phyloP scores from a whole-genome alignment of 2,797 vertebrate species.

The Coregonus ussuriensis region DNA sequence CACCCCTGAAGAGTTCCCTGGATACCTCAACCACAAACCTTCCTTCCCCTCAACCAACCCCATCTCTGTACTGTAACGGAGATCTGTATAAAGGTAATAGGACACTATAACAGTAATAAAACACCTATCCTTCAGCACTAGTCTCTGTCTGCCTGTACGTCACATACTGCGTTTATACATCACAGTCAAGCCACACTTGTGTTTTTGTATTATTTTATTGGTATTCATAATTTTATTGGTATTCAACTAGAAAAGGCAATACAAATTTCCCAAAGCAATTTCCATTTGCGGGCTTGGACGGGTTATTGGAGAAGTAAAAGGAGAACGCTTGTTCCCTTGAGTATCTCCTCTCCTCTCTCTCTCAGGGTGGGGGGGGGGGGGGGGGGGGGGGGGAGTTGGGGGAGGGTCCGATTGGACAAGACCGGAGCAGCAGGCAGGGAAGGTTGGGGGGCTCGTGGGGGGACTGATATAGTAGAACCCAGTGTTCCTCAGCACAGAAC shows the following conservation, averaged over 20 bases:
- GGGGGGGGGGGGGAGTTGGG: constrained; percentile 15
- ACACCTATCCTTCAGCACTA: background rate
- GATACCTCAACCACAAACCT: background rate
- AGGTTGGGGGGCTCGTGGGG: background rate
- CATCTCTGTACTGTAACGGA: background rate
- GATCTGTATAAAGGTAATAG: background rate
- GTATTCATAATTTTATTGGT: constrained; percentile 32
- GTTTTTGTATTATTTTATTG: constrained; percentile 27
- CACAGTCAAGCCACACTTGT: background rate
- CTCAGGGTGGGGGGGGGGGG: constrained; percentile 46
- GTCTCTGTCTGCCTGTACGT: background rate
- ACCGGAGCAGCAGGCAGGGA: constrained; percentile 5
- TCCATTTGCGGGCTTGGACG: constrained; percentile 54
- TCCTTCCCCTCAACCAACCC: background rate
- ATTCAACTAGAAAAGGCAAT: constrained; percentile 63
- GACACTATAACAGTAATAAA: background rate
- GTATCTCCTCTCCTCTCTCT: constrained; percentile 20
- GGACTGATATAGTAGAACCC: background rate
- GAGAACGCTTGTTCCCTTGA: constrained; percentile 29
- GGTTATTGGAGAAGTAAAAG: constrained; percentile 39
- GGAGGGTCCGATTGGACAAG: background rate
- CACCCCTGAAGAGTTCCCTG: background rate
- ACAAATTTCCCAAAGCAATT: constrained; percentile 59
- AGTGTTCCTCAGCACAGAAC: constrained; percentile 1
- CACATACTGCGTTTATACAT: background rate